Conservation (phyloP, 2,797 vertebrate genomes). For the Spinibarbus caldwelli region DNA sequence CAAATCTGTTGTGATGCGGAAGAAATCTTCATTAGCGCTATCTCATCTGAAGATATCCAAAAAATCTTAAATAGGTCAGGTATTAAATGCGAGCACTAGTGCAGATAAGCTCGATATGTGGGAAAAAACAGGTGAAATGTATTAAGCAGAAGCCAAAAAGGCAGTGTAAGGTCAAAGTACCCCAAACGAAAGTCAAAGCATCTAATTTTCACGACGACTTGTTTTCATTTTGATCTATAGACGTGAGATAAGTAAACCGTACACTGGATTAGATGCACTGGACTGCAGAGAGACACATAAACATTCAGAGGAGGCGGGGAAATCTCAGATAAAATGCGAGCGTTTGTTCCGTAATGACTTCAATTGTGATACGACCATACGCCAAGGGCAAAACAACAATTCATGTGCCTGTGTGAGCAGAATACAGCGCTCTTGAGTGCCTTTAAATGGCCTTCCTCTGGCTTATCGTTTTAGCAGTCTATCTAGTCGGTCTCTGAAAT, state of each 20-base stretch:
- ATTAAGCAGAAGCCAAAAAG: not conserved
- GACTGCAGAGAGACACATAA: slow-evolving; percentile 20
- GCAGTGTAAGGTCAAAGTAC: not conserved
- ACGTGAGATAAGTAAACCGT: slow-evolving; percentile 22
- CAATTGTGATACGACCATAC: slow-evolving; percentile 13
- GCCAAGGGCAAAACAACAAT: slow-evolving; percentile 41
- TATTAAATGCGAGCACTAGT: not conserved
- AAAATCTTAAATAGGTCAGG: slow-evolving; percentile 36
- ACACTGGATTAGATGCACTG: slow-evolving; percentile 28
- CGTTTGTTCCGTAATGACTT: slow-evolving; percentile 36
- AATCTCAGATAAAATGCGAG: not conserved
- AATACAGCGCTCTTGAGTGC: slow-evolving; percentile 5
- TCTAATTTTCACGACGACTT: not conserved
- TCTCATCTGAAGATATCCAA: slow-evolving; percentile 30
- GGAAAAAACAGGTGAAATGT: not conserved
- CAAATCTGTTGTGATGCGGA: slow-evolving; percentile 52
- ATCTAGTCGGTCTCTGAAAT: not conserved
- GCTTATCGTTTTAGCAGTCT: slow-evolving; percentile 27
- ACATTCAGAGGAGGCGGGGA: not conserved
- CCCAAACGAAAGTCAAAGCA: not conserved
- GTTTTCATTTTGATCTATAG: slow-evolving; percentile 41
- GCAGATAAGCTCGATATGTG: not conserved
- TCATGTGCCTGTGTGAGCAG: slow-evolving; percentile 8
- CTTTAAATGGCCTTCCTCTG: slow-evolving; percentile 30
- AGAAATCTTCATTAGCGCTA: slow-evolving; percentile 52